Evolutionary conservation across 2,113 vertebrate species (phyloP).

Genomic region (Malaclemys terrapin): DNA sequence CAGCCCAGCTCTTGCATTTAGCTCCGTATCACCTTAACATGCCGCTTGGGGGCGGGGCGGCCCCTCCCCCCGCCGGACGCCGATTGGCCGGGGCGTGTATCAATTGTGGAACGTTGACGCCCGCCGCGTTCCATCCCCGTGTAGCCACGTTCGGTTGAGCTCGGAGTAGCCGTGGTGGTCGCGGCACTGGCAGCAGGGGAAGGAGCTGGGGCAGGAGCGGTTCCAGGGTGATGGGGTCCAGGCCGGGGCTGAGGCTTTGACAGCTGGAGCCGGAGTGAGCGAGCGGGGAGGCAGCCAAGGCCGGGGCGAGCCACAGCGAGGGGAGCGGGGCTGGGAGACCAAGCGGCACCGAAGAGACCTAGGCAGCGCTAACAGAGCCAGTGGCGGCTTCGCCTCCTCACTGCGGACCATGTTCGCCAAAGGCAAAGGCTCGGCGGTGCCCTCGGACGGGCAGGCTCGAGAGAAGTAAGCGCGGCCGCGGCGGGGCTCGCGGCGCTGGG

Average conservation of each 20-base stretch:
- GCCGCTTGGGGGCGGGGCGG: neutral
- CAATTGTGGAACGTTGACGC: constrained; percentile 70
- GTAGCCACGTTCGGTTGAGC: constrained; percentile 89
- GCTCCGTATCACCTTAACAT: neutral
- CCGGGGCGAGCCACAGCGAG: constrained; percentile 60
- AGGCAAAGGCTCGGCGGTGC: constrained; percentile 96
- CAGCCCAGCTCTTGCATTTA: neutral
- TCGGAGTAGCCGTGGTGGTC: constrained; percentile 63
- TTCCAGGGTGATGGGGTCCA: constrained; percentile 89
- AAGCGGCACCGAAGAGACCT: constrained; percentile 35
- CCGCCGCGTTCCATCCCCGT: constrained; percentile 74
- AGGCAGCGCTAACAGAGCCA: constrained; percentile 38
- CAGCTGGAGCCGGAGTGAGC: constrained; percentile 85
- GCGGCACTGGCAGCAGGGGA: constrained; percentile 46
- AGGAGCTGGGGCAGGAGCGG: constrained; percentile 75
- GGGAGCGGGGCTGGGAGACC: constrained; percentile 69
- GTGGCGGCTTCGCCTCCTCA: constrained; percentile 54
- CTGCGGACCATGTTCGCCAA: constrained; percentile 92
- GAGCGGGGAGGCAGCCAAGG: constrained; percentile 65
- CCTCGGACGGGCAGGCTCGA: constrained; percentile 94
- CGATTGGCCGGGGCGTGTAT: constrained; percentile 62
- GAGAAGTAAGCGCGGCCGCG: constrained; percentile 90
- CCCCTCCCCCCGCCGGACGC: constrained; percentile 32
- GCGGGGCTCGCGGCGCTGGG: constrained; percentile 24
- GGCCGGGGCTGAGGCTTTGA: constrained; percentile 89